Conservation (phyloP, 2,113 vertebrate species). For the Orthonyx spaldingii region DNA sequence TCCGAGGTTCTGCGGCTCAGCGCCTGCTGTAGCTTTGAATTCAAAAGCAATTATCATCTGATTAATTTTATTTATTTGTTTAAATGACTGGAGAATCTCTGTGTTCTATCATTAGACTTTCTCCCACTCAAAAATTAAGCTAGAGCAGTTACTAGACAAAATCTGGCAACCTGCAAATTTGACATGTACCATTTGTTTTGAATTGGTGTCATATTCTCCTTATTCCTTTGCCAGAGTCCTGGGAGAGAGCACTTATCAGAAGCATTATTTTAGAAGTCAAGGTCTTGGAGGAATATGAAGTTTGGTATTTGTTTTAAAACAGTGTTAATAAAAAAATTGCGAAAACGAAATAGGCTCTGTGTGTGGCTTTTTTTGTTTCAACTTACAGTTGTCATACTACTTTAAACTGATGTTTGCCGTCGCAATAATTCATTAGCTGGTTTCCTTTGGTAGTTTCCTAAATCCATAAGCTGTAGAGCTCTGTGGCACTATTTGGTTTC, state of each 20-base stretch:
- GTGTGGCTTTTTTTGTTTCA: not conserved
- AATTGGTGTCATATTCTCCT: not conserved
- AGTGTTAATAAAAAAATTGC: not conserved
- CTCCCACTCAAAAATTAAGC: slow-evolving; percentile 34
- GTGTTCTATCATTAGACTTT: slow-evolving; percentile 28
- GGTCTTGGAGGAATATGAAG: slow-evolving; percentile 16
- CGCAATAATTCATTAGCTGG: not conserved
- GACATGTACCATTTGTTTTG: slow-evolving; percentile 51
- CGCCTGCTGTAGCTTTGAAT: slow-evolving; percentile 27
- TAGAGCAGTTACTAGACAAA: slow-evolving; percentile 31
- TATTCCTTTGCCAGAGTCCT: slow-evolving; percentile 6
- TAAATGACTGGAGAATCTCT: slow-evolving; percentile 22
- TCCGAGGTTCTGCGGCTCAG: slow-evolving; percentile 13
- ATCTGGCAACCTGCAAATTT: slow-evolving; percentile 34
- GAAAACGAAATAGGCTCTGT: not conserved
- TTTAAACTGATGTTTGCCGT: not conserved
- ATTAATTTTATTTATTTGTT: slow-evolving; percentile 57
- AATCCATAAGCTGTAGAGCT: not conserved
- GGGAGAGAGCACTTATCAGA: not conserved
- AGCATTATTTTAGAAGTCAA: slow-evolving; percentile 9
- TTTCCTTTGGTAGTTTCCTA: slow-evolving; percentile 40
- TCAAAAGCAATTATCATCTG: slow-evolving; percentile 44
- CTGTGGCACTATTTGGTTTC: not conserved
- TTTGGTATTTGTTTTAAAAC: slow-evolving; percentile 37
- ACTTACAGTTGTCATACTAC: not conserved